phyloP scores from a whole-genome alignment of 2,888 invertebrate species.

The Exocentrus adspersus region DNA sequence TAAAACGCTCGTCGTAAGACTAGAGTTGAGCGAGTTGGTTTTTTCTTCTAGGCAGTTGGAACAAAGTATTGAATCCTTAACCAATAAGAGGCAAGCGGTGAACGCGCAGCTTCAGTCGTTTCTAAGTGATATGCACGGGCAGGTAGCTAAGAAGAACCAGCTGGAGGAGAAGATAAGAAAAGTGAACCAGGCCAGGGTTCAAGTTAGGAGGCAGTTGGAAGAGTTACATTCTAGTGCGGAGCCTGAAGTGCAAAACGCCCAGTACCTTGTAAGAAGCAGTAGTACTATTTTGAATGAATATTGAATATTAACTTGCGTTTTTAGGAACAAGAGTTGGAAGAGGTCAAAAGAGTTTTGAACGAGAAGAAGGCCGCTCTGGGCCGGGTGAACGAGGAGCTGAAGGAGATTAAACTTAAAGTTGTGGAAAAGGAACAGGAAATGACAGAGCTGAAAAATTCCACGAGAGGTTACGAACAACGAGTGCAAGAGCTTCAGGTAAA shows the following conservation, averaged over 20 bases:
- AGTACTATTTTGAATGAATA: neutral
- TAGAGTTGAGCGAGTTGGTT: no score
- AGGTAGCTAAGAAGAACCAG: slow-evolving; percentile 46
- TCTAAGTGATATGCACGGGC: slow-evolving; percentile 47
- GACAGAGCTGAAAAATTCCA: slow-evolving; percentile 50
- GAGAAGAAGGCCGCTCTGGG: slow-evolving; percentile 60
- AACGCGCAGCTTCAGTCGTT: slow-evolving; percentile 52
- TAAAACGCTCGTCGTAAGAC: no score
- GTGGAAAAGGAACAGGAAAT: slow-evolving; percentile 61
- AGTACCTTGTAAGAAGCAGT: slow-evolving; percentile 49
- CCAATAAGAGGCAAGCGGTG: slow-evolving; percentile 55
- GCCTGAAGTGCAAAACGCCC: slow-evolving; percentile 56
- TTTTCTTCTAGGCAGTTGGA: slow-evolving; percentile 43
- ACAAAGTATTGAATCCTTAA: slow-evolving; percentile 45
- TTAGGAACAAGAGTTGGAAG: slow-evolving; percentile 57
- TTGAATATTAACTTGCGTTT: slow-evolving; percentile 25
- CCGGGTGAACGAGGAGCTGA: slow-evolving; percentile 54
- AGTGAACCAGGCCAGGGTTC: slow-evolving; percentile 45
- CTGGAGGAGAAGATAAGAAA: slow-evolving; percentile 55
- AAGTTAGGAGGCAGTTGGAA: slow-evolving; percentile 51
- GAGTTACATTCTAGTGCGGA: slow-evolving; percentile 56
- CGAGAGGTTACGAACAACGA: slow-evolving; percentile 52
- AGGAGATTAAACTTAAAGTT: slow-evolving; percentile 52
- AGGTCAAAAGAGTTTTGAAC: slow-evolving; percentile 60
- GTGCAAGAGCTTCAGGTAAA: slow-evolving; percentile 53